These are phyloP conservation scores for Bettongia penicillata DNA, from an alignment of 2,113 vertebrate genomes.

Conservation along the genomic window DNA sequence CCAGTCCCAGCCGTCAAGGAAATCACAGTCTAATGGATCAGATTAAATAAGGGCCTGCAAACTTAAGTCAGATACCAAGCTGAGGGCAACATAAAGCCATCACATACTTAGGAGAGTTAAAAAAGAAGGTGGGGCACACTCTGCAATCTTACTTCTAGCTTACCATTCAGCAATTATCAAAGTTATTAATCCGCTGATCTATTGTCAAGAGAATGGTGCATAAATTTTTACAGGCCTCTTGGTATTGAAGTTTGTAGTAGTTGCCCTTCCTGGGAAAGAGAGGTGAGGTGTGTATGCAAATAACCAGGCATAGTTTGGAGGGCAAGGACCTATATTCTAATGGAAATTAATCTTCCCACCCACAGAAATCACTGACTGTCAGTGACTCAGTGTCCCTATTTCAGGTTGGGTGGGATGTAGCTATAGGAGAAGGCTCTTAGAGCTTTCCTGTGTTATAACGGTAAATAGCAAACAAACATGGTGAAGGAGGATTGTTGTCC, in stretches of 20 bases:
- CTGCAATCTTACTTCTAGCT: not conserved
- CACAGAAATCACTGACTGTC: not conserved
- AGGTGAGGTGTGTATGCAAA: not conserved
- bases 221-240: not conserved
- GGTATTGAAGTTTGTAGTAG: not conserved
- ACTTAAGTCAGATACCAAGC: not conserved
- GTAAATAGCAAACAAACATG: not conserved
- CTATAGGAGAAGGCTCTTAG: not conserved
- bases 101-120: not conserved
- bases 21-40: not conserved
- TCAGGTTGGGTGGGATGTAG: not conserved
- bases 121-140: not conserved
- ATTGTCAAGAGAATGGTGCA: not conserved
- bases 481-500: not conserved
- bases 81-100: not conserved
- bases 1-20: not conserved
- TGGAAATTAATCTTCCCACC: not conserved
- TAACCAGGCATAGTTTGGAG: not conserved
- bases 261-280: not conserved
- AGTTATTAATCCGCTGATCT: not conserved
- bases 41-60: not conserved
- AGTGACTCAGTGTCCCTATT: not conserved
- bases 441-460: not conserved
- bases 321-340: slow-evolving; percentile 7
- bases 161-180: not conserved